Conservation (phyloP, 2,888 invertebrate genomes). For the Eumerus sabulonum region DNA sequence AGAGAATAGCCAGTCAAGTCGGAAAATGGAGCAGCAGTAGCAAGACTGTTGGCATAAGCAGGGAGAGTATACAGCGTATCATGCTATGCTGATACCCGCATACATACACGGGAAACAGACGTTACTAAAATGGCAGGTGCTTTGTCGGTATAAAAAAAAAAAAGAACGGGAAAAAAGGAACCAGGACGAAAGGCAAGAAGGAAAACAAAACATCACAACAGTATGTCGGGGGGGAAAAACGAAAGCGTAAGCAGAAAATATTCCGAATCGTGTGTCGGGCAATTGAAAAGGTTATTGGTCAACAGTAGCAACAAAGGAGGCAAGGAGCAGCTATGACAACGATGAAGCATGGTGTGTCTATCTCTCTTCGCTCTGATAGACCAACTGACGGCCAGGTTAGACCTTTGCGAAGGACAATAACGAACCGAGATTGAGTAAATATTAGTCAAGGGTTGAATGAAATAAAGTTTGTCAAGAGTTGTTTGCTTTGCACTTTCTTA, state of each 20-base stretch:
- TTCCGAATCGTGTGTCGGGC: constrained; percentile 16
- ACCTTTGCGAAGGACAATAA: background rate
- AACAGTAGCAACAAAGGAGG: constrained; percentile 7
- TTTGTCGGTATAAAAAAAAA: constrained; percentile 44
- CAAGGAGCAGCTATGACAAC: background rate
- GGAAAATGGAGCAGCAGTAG: constrained; percentile 26
- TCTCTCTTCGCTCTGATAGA: constrained; percentile 16
- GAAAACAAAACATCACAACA: background rate
- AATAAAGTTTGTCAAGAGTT: constrained; percentile 39
- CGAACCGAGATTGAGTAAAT: constrained; percentile 24
- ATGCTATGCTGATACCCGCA: constrained; percentile 34
- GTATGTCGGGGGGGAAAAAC: background rate
- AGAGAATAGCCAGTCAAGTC: constrained; percentile 39
- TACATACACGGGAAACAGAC: constrained; percentile 2
- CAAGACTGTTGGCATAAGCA: too few species aligned
- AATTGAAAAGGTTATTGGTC: constrained; percentile 44
- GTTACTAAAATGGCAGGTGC: constrained; percentile 49
- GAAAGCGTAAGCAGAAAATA: constrained; percentile 23
- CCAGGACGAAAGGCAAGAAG: constrained; percentile 3
- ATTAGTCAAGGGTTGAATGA: constrained; percentile 22
- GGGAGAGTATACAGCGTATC: constrained; percentile 15
- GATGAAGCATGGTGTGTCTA: constrained; percentile 4
- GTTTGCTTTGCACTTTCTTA: constrained; percentile 39
- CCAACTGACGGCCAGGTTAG: constrained; percentile 27
- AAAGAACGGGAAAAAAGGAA: constrained; percentile 31